Conservation (phyloP, 2,888 invertebrate genomes). For the Ophioninae sp. region DNA sequence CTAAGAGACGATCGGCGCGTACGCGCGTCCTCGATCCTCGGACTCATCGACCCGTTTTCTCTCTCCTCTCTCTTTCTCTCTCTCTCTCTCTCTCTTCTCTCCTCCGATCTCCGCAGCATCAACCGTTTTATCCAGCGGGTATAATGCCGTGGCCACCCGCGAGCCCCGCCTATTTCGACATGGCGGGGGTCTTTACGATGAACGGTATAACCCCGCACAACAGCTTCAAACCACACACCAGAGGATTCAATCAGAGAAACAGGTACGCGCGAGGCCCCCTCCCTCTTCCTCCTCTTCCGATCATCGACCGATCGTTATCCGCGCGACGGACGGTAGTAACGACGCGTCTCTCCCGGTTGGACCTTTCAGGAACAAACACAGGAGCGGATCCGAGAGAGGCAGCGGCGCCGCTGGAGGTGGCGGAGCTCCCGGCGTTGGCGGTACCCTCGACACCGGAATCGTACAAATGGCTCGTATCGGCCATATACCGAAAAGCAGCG, state of each 20-base stretch:
- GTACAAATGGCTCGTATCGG: slow-evolving; percentile 75
- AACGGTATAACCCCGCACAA: slow-evolving; percentile 88
- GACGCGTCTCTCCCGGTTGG: neutral
- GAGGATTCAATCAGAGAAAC: slow-evolving; percentile 81
- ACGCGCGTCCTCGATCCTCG: neutral
- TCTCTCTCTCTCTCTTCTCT: slow-evolving; percentile 48
- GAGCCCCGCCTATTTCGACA: slow-evolving; percentile 84
- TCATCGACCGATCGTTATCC: neutral
- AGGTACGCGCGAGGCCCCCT: slow-evolving; percentile 71
- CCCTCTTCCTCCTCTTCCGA: neutral
- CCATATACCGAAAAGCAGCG: slow-evolving; percentile 73
- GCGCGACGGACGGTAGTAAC: no score
- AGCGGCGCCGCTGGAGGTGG: slow-evolving; percentile 47
- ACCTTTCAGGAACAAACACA: slow-evolving; percentile 76
- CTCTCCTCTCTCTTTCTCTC: neutral
- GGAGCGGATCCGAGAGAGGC: slow-evolving; percentile 78
- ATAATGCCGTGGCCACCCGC: slow-evolving; percentile 83
- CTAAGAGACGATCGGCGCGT: neutral
- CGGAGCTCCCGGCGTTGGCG: slow-evolving; percentile 50
- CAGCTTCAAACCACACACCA: slow-evolving; percentile 84
- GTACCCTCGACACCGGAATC: slow-evolving; percentile 67
- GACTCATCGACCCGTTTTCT: neutral
- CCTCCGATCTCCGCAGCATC: slow-evolving; percentile 81
- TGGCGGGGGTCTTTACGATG: slow-evolving; percentile 87
- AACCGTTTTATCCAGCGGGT: slow-evolving; percentile 85